Evolutionary conservation across 2,113 vertebrate species (phyloP), one percentile per base, ranked within the genome.

Genomic region (Recurvirostra avosetta): DNA sequence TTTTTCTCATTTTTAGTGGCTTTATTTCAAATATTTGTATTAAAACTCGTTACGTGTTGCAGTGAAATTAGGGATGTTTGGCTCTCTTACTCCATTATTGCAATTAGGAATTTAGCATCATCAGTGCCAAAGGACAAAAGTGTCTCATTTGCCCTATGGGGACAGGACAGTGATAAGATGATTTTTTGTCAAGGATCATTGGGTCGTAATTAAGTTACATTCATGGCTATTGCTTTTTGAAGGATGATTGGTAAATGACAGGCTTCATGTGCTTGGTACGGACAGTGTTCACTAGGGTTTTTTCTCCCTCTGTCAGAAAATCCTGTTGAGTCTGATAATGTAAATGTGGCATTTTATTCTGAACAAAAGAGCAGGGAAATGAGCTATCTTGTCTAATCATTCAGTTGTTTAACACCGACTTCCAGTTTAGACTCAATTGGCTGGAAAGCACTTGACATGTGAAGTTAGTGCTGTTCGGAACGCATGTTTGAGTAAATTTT

Each of bases 391-490:
- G 99, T 99, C 99, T 99, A 99, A 99, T 99, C 99, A 99, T 99
- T 99, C 99, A 99, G 99, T 99, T 99, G 99, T 99, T 99, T 98
- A 98, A 99, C 97, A 98, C 98, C 98, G 98, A 99, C 98, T 99
- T 98, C 98, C 98, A 97, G 97, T 99, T 98, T 99, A 98, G 98
- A 99, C 99, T 99, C 99, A 99, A 99, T 99, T 99, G 99, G 99
- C 98, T 99, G 99, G 99, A 99, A 99, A 99, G 99, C 99, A 99
- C 99, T 99, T 99, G 99, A 99, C 99, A 99, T 99, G 99, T 99
- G 99, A 99, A 99, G 99, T 99, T 99, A 99, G 99, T 99, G 99
- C 99, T 99, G 99, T 99, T 99, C 99, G 23, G 98, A 99, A 98
- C 97, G 98, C 97, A 97, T 98, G 98, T 99, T 98, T 98, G 98